Evolutionary conservation across 2,797 vertebrate genomes (phyloP).

Genomic region (Pteropus rufus): DNA sequence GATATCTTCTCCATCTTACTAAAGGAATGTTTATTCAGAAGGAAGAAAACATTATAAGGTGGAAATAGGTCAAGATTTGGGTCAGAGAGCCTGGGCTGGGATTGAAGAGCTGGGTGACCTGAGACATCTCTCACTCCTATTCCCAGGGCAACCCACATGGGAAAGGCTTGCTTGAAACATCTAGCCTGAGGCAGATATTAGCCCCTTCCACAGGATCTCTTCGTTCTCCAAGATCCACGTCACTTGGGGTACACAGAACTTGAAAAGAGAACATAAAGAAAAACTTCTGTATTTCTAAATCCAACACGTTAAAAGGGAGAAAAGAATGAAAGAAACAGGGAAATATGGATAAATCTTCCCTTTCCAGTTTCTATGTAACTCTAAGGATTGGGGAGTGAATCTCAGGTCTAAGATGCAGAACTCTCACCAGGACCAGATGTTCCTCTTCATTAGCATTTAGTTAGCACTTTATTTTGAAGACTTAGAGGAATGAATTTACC

Average conservation of each 20-base stretch:
- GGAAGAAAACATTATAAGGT: not conserved
- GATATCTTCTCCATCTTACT: not conserved
- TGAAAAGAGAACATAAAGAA: not conserved
- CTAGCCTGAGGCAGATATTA: not conserved
- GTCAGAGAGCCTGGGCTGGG: not conserved
- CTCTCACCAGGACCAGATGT: not conserved
- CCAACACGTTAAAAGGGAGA: not conserved
- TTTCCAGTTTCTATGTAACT: not conserved
- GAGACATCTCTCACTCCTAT: not conserved
- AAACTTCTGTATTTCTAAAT: not conserved
- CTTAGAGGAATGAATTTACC: not conserved
- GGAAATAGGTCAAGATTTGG: not conserved
- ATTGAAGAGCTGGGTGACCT: not conserved
- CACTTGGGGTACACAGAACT: not conserved
- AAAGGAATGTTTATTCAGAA: not conserved
- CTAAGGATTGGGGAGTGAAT: rapidly evolving
- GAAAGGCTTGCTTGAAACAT: not conserved
- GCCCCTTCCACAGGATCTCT: not conserved
- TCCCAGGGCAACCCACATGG: not conserved
- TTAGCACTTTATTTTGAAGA: slow-evolving; percentile 53
- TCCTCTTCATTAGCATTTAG: not conserved
- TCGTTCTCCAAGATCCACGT: not conserved
- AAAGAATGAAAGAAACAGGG: not conserved
- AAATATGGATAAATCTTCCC: not conserved
- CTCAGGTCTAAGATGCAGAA: not conserved